Evolutionary conservation across 2,888 invertebrate species (phyloP), one percentile per base, ranked within the genome.

Genomic region (Himalopsyche japonica): DNA sequence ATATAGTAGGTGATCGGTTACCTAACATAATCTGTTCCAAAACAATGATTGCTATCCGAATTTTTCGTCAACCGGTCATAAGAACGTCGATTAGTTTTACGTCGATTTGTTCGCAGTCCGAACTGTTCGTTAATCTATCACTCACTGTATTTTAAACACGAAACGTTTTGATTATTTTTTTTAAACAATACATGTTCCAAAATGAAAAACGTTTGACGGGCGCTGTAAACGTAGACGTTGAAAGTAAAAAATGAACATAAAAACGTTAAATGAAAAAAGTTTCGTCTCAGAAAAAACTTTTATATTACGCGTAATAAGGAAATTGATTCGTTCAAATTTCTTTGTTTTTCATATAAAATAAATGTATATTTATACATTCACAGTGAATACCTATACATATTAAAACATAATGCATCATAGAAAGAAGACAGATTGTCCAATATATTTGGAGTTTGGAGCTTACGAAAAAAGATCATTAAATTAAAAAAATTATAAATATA

Each of bases 221-320:
- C 57, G 1, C 7, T 57, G 57, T 7, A 20, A 24, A 24, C 20
- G 57, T 57, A 57, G 57, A 57, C 57, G 76, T n/a, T 76, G 30
- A 27, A 48, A 24, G 82, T 79, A 79, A 84, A 82, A 84, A 84
- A 79, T 84, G 84, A 81, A 79, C 82, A 82, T 82, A 82, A 84
- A 84, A 84, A 84, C 57, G 82, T 47, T 37, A 78, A 84, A 84
- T 82, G 81, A 82, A 84, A 84, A 84, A 84, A 84, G 78, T 82
- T 84, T 82, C 49, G n/a, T 79, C 79, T 79, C 57, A 64, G n/a
- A 18, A 76, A 80, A 83, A 80, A 37, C 76, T 80, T 78, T 48
- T 49, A 79, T 49, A 32, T 30, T 78, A 43, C 78, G 77, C 32
- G 79, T 79, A 82, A 82, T 76, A 77, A 77, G 82, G 76, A 77